Percentiles rank a stretch among this genome's conserved stretches.
Evolutionary conservation across 2,888 invertebrate genomes (phyloP).

Genomic region (Heteropelma amictum): DNA sequence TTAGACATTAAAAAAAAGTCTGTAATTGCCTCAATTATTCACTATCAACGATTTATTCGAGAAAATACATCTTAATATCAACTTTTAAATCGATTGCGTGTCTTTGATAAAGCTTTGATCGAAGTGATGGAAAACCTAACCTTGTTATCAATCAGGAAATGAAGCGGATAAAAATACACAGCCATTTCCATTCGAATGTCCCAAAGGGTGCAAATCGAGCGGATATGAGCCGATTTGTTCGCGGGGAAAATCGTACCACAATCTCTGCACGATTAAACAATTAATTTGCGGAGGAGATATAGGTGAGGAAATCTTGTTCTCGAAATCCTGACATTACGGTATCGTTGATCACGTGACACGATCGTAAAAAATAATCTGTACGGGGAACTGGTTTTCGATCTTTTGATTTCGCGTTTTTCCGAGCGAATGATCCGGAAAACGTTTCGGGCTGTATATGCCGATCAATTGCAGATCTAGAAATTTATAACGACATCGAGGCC

Average conservation of each 20-base stretch:
- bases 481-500: conserved; percentile 46
- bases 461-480: conserved; percentile 28
- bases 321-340: too few species aligned
- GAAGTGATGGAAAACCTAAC: too few species aligned
- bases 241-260: conserved; percentile 51
- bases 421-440: not conserved
- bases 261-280: conserved; percentile 36
- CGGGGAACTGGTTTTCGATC: too few species aligned
- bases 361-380: too few species aligned
- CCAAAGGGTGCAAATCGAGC: conserved; percentile 22
- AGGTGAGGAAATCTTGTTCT: not conserved
- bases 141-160: conserved; percentile 10
- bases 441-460: too few species aligned
- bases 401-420: not conserved
- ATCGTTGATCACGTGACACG: too few species aligned
- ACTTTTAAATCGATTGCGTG: too few species aligned
- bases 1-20: too few species aligned
- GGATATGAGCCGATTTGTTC: conserved; percentile 47
- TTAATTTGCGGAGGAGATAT: conserved; percentile 39
- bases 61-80: too few species aligned
- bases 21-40: too few species aligned
- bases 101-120: too few species aligned
- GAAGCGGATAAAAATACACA: not conserved
- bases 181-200: conserved; percentile 37
- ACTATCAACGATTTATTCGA: too few species aligned